Conservation (phyloP, 2,888 invertebrate species). For the Patella caerulea region DNA sequence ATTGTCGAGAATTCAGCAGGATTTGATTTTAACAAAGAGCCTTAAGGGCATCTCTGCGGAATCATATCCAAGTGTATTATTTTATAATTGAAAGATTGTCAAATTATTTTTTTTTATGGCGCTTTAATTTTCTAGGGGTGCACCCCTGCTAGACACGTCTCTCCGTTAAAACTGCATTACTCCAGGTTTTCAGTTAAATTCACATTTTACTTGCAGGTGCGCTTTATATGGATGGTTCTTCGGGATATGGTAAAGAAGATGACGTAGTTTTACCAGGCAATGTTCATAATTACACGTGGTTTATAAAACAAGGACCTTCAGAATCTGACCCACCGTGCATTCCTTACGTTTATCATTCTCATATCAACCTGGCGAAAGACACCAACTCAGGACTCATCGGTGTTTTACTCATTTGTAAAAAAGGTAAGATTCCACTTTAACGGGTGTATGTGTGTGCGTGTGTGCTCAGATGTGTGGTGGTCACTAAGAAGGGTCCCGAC, state of each 20-base stretch:
- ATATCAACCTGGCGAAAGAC: constrained; percentile 45
- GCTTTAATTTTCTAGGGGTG: too few species aligned
- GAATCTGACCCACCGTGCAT: constrained; percentile 47
- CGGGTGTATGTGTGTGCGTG: not conserved
- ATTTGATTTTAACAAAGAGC: too few species aligned
- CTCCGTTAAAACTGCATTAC: too few species aligned
- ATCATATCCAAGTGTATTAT: too few species aligned
- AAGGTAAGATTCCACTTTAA: constrained; percentile 13
- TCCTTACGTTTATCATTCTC: constrained; percentile 55
- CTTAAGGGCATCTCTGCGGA: too few species aligned
- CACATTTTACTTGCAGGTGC: constrained; percentile 34
- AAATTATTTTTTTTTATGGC: too few species aligned
- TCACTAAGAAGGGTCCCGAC: too few species aligned
- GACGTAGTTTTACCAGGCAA: constrained; percentile 42
- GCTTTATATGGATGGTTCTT: constrained; percentile 46
- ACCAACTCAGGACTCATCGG: constrained; percentile 50
- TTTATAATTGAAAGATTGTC: too few species aligned
- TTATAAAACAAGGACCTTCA: constrained; percentile 42
- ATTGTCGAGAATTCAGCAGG: too few species aligned
- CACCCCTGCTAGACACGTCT: not conserved
- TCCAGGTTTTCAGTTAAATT: not conserved
- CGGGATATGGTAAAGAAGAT: constrained; percentile 35
- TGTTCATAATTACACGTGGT: constrained; percentile 39
- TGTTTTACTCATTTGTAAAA: constrained; percentile 35
- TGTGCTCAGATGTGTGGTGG: not conserved